phyloP scores from a whole-genome alignment of 1,140 invertebrate genomes.

The Sarcophaga peregrina region DNA sequence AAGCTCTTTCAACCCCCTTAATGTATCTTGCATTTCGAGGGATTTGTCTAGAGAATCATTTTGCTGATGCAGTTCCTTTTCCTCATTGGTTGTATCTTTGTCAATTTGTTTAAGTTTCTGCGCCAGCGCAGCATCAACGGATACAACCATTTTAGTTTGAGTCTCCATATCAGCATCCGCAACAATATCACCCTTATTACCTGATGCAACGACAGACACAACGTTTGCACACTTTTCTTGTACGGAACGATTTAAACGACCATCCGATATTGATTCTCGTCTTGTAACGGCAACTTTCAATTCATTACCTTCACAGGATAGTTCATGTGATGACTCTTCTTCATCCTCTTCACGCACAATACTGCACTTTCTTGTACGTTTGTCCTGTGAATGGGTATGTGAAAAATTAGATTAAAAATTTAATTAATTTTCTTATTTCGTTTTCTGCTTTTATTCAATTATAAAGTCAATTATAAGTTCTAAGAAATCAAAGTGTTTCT shows the following conservation, averaged over 20 bases:
- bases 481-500: neutral
- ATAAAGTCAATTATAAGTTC: neutral
- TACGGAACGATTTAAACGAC: constrained; percentile 71
- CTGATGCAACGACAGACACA: neutral
- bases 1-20: constrained; percentile 57
- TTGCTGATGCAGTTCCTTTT: constrained; percentile 47
- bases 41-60: constrained; percentile 22
- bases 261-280: constrained; percentile 73
- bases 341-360: constrained; percentile 89
- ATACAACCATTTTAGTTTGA: constrained; percentile 57
- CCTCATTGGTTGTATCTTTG: constrained; percentile 47
- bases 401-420: neutral
- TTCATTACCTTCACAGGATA: constrained; percentile 65
- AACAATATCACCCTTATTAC: constrained; percentile 47
- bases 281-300: constrained; percentile 63
- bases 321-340: constrained; percentile 74
- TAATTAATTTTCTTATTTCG: neutral
- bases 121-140: constrained; percentile 55
- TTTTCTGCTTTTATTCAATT: constrained; percentile 41
- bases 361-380: constrained; percentile 82
- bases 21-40: constrained; percentile 53
- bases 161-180: constrained; percentile 58
- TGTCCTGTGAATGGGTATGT: constrained; percentile 50
- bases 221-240: constrained; percentile 64
- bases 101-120: constrained; percentile 63